Evolutionary conservation across 2,113 vertebrate species (phyloP), one percentile per base, ranked within the genome.

Genomic region (Tenrec ecaudatus): DNA sequence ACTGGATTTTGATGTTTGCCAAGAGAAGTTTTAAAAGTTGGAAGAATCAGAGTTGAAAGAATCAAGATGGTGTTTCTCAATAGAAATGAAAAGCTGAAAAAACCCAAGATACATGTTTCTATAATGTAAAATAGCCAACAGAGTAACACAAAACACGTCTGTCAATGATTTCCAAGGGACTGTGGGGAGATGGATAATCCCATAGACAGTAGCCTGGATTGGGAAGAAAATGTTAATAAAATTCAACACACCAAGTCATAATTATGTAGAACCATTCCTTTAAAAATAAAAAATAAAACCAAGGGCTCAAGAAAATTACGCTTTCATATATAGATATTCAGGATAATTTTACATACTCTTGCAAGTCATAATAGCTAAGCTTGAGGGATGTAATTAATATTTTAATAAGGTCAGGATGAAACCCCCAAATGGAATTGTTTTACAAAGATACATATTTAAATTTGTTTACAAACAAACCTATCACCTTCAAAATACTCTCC

Each of bases 1-100:
- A 81, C 19, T 81, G 94, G 2, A 66, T 81, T 73, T 89, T 6
- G 4, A 71, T 86, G 27, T 71, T 87, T 93, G 47, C 6, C 81
- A 89, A n/a, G 9, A 31, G 22, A 40, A 43, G 10, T 33, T 71
- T 71, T 12, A 77, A 57, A 66, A 86, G 0, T 68, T 57, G 0
- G 20, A 10, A 68, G 62, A 7, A 64, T 23, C 20, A 64, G 10
- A 60, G 14, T 2, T 20, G 20, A 92, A 83, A 20, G 0, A 3
- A 33, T 84, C 38, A 75, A 88, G 20, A 80, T 80, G 9, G 81
- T 80, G 64, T 0, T 6, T 89, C 62, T 4, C 86, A 84, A 38
- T 62, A 2, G 60, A 2, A 10, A 87, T 16, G 17, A 25, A 92
- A 66, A 36, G 1, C 8, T 88, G 9, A 2, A 69, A 76, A 87